Base-by-base conservation (phyloP, 2,888 invertebrate genomes). In the Allygus modestus region DNA sequence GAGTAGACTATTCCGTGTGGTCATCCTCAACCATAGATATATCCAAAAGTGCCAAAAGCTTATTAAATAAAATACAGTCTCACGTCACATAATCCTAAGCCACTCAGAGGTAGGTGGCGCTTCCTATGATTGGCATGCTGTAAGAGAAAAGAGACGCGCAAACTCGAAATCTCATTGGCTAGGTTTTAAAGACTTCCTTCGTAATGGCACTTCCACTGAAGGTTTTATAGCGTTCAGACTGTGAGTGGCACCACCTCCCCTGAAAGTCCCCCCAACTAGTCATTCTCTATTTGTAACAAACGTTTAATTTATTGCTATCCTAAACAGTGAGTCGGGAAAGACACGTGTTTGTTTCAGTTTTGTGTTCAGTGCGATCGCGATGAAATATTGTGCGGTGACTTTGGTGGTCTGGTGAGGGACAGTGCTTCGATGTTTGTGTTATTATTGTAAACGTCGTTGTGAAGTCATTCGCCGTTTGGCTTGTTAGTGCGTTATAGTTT, bases 121-220 rank as follows among this genome's bases (percentile, higher is more conserved):
- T 84, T 84, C 83, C 85, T 87, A 84, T 87, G 88, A 87, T 85
- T 86, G 87, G 87, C 87, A 86, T 87, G 82, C 82, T 85, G 61
- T 61, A 82, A 77, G 77, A 85, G 86, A 85, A 87, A 87, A 87
- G 86, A 85, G 87, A 88, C 88, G 87, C 87, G 86, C 87, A 87
- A 87, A 86, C 87, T 87, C 87, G 87, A 54, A 37, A 85, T 86
- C 87, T 85, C 86, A 88, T 88, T 88, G 88, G 88, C 85, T 84
- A 87, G 84, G 86, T 86, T 85, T 86, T 85, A 87, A 88, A 88
- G 87, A 86, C 87, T 87, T 86, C 86, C 88, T 87, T 87, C 87
- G 87, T 87, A 88, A 88, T 88, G 88, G 88, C 88, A 88, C 88
- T 88, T 87, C 87, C 87, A 85, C 87, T 86, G 87, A 88, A 87